A percentile compares a stretch with the other conserved stretches of the same genome.
phyloP scores from a whole-genome alignment of 2,797 vertebrate species.

The Rhinoraja longicauda region DNA sequence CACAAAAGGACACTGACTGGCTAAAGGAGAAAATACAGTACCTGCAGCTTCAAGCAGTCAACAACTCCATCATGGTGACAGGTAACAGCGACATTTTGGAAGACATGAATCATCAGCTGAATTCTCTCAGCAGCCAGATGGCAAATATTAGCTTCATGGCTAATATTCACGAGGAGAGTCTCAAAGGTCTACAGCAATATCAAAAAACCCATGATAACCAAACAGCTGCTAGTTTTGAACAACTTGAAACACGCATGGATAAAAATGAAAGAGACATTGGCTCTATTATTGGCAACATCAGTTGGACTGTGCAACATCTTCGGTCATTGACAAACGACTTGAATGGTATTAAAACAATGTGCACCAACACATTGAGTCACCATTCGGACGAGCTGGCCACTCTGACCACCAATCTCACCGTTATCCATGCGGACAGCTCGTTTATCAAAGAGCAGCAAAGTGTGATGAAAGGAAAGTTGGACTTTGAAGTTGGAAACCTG shows the following conservation, averaged over 20 bases:
- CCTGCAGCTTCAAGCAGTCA: constrained; percentile 71
- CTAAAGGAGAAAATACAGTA: constrained; percentile 78
- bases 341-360: constrained; percentile 76
- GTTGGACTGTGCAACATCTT: constrained; percentile 83
- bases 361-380: constrained; percentile 76
- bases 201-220: constrained; percentile 77
- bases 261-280: constrained; percentile 75
- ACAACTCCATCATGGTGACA: constrained; percentile 74
- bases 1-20: constrained; percentile 78
- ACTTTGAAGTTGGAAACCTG: constrained; percentile 83
- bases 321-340: constrained; percentile 80
- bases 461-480: constrained; percentile 74
- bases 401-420: constrained; percentile 74
- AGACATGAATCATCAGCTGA: constrained; percentile 77
- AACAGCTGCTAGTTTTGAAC: constrained; percentile 71
- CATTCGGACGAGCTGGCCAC: constrained; percentile 77
- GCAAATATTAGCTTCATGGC: constrained; percentile 77
- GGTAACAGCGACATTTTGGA: constrained; percentile 82
- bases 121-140: constrained; percentile 69
- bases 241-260: constrained; percentile 75
- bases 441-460: constrained; percentile 79
- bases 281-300: constrained; percentile 84
- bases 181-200: constrained; percentile 77
- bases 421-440: constrained; percentile 68
- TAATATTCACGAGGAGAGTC: constrained; percentile 74